phyloP scores from a whole-genome alignment of 1,140 invertebrate species.

The Ladona fulva region DNA sequence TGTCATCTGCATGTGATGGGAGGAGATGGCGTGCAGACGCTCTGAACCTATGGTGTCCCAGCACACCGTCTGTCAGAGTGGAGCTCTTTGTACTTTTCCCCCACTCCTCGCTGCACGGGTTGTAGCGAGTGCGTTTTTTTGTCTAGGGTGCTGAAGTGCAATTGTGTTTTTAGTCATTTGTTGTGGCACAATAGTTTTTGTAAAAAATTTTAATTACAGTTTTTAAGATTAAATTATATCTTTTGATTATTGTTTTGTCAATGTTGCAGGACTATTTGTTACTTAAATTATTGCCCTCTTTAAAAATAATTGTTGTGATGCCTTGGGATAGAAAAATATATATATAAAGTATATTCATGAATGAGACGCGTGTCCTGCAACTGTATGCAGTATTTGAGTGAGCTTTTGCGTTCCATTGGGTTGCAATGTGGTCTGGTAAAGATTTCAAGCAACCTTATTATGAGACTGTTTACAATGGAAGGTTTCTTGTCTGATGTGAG shows the following conservation, averaged over 20 bases:
- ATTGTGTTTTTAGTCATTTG: constrained; percentile 10
- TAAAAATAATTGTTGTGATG: not conserved
- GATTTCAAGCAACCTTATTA: not conserved
- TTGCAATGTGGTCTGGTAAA: not conserved
- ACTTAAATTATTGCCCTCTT: not conserved
- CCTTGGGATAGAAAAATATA: not conserved
- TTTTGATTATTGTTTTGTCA: constrained; percentile 10
- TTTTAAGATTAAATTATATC: not conserved
- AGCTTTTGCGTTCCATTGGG: not conserved
- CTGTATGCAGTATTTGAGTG: not conserved
- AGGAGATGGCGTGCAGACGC: too few species aligned
- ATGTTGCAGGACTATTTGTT: not conserved
- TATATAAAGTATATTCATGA: not conserved
- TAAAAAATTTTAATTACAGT: not conserved
- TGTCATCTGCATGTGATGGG: too few species aligned
- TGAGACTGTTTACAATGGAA: not conserved
- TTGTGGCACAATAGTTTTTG: constrained; percentile 6
- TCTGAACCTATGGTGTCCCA: too few species aligned
- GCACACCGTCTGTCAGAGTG: too few species aligned
- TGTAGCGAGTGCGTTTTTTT: not conserved
- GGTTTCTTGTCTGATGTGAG: too few species aligned
- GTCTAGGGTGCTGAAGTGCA: not conserved
- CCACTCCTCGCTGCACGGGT: too few species aligned
- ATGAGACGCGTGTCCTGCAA: not conserved
- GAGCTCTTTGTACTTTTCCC: too few species aligned